Base-by-base conservation (phyloP, 53 echinoderm and acorn worm genomes). In the Arbacia lixula region DNA sequence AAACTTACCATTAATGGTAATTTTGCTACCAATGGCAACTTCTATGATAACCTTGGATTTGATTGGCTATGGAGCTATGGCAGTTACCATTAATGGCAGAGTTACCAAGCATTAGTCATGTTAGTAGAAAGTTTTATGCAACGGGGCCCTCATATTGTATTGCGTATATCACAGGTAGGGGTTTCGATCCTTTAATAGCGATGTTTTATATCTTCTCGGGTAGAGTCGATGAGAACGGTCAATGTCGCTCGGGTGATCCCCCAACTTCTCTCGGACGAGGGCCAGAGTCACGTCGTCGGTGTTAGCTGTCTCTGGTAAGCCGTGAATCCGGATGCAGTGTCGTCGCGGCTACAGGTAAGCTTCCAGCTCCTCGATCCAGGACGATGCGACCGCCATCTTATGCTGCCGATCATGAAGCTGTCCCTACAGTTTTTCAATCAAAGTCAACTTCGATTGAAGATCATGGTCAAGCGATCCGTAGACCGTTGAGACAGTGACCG, bases 221-320 rank as follows among this genome's bases (percentile, higher is more conserved):
- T 28, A 19, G 3, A 73, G 32, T 8, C 73, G 73, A 52, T 73
- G 73, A 6, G 72, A 72, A 25, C 72, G 43, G 4, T 72, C 72
- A n/a, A 72, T 49, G 51, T 72, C 72, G 1, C 14, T 19, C 10
- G 29, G 26, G 21, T 12, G 12, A 33, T 46, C 29, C 27, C 40
- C 28, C 72, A 72, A 12, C 51, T 72, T 72, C 24, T 72, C 72
- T n/a, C n/a, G n/a, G n/a, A n/a, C n/a, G n/a, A n/a, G n/a, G n/a
- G n/a, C n/a, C 14, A 14, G 5, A 20, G 14, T 54, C 6, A 14
- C 55, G 55, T 54, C 55, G 25, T 55, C 55, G 1, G 55, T 55
- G 20, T 55, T 55, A 5, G 55, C 12, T 21, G 55, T 21, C 17
- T 55, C 55, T 12, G 55, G 55, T 25, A 55, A 55, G 11, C 55